Base-by-base conservation (phyloP, 2,797 vertebrate species). In the Pseudochaenichthys georgianus region DNA sequence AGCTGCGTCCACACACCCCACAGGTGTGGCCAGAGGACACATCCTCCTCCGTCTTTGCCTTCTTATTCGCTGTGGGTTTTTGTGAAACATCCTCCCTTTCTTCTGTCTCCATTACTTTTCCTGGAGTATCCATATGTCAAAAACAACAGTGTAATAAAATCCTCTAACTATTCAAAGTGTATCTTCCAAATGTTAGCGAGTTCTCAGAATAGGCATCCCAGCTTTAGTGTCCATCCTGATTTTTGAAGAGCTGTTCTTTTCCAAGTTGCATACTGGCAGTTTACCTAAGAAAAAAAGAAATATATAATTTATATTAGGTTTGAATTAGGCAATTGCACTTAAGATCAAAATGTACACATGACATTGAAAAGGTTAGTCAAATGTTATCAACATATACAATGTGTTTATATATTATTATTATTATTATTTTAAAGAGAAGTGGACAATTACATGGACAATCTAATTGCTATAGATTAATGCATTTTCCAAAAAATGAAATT, bases 1-100 rank as follows among this genome's bases (percentile, higher is more conserved):
- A 99, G 90, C 95, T 96, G 73, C 98, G 97, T 75, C 97, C 97
- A 0, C 98, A 99, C 46, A 99, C 96, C 67, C 96, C 97, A 73
- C 98, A 99, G 77, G 96, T 96, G 83, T 99, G 96, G 81, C 96
- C 96, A 28, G 92, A 90, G 17, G 89, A 86, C 81, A 88, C 94
- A 38, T 96, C 96, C 60, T 94, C 94, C 16, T 96, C 96, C 4
- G 53, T 2, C 43, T 96, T 95, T 0, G 70, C 92, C 87, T 90
- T 92, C 23, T 54, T 43, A 23, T 28, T 55, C 11, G 70, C 76
- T 55, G 93, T 90, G 51, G 88, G 75, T 47, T 88, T 90, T 11
- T 83, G 69, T 11, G 78, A 67, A 46, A 69, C 87, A 55, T 94
- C 94, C 66, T 95, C 92, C 66, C 90, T 94, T 69, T 95, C 92